A percentile compares a stretch with the other conserved stretches of the same genome.
Conservation (phyloP, 64 coral and sea anemone genomes). For the Actinia tenebrosa region DNA sequence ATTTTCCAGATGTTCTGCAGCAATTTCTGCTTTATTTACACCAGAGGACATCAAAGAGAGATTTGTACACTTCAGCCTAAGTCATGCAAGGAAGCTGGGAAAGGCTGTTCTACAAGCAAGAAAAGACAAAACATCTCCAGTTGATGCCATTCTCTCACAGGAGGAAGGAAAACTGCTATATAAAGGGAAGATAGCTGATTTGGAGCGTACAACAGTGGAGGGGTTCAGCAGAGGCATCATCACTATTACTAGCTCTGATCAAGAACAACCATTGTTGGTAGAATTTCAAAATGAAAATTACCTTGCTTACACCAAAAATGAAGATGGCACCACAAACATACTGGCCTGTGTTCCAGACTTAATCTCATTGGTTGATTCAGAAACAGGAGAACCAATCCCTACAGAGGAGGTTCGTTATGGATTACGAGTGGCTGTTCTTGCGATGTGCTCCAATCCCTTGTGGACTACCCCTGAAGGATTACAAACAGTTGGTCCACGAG, state of each 20-base stretch:
- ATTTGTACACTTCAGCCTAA: slow-evolving; percentile 55
- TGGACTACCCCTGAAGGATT: slow-evolving; percentile 51
- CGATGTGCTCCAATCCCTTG: slow-evolving; percentile 50
- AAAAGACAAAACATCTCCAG: slow-evolving; percentile 51
- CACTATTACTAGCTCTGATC: slow-evolving; percentile 38
- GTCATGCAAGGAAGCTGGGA: slow-evolving; percentile 75
- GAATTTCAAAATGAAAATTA: slow-evolving; percentile 93
- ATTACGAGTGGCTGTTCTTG: slow-evolving; percentile 73
- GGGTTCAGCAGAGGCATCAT: slow-evolving; percentile 69
- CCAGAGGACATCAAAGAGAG: slow-evolving; percentile 48
- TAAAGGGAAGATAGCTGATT: slow-evolving; percentile 81
- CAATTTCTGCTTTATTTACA: slow-evolving; percentile 35
- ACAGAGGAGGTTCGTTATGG: slow-evolving; percentile 92
- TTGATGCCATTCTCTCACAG: slow-evolving; percentile 54
- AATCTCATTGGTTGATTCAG: slow-evolving; percentile 75
- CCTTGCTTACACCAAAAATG: slow-evolving; percentile 34
- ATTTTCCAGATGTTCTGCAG: slow-evolving; percentile 66
- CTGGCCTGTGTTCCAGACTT: slow-evolving; percentile 75
- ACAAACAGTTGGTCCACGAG: slow-evolving; percentile 58
- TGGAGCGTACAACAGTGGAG: slow-evolving; percentile 42
- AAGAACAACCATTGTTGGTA: slow-evolving; percentile 16
- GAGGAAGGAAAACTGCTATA: slow-evolving; percentile 74
- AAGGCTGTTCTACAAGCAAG: slow-evolving; percentile 72
- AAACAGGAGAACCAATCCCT: slow-evolving; percentile 78
- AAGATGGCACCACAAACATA: slow-evolving; percentile 55